Evolutionary conservation across 2,888 invertebrate species (phyloP), one percentile per base, ranked within the genome.

Genomic region (Craniophora ligustri): DNA sequence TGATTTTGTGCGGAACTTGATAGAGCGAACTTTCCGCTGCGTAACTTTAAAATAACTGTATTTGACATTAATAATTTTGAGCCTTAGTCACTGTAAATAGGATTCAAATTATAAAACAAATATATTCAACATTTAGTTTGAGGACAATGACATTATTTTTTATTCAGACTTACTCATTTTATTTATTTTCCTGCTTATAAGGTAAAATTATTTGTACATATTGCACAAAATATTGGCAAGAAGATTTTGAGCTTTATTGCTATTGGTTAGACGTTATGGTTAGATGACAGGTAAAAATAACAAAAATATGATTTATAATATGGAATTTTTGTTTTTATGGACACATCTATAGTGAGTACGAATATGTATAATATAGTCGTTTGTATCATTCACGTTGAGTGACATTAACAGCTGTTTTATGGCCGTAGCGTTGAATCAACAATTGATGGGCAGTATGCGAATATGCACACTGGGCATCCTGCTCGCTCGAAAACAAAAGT

Each of bases 101-200:
- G 23, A n/a, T n/a, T n/a, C n/a, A n/a, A n/a, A n/a, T n/a, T n/a
- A n/a, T n/a, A n/a, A n/a, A n/a, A n/a, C n/a, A n/a, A n/a, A n/a
- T n/a, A n/a, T n/a, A n/a, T n/a, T n/a, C n/a, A n/a, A n/a, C n/a
- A n/a, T 3, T 26, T 26, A 3, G 15, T 32, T 53, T 47, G 39
- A 62, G 63, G 63, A 63, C 34, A 68, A 63, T 30, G 28, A 23
- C 31, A 19, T 28, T 36, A 26, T 45, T 47, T 41, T 54, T 44
- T 34, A 47, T 21, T 38, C 23, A 35, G 14, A 40, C 26, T 18
- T 39, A 44, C 62, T 11, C 46, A 16, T 16, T 18, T 4, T 19
- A 34, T 16, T 32, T 26, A 31, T 64, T 64, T 68, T 64, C 63
- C 68, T 64, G 44, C 19, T 67, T 40, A 4, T 35, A 35, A 54